These are phyloP conservation scores for Phyllostomus hastatus DNA, from an alignment of 2,113 vertebrate genomes.

Conservation along the genomic window DNA sequence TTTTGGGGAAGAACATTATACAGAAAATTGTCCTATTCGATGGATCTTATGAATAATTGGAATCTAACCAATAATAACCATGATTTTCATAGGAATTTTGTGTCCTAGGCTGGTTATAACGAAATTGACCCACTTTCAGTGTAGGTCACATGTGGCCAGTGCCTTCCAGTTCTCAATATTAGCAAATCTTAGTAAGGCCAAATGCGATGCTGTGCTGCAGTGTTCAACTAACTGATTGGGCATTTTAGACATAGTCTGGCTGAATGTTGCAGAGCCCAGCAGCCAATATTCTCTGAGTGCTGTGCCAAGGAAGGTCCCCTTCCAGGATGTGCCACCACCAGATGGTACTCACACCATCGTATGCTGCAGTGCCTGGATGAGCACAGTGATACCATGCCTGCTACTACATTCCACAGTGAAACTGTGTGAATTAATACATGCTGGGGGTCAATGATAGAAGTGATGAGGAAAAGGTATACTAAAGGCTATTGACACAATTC, in stretches of 20 bases:
- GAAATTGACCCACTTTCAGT: background rate
- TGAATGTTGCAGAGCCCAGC: constrained; percentile 4
- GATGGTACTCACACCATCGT: constrained; percentile 36
- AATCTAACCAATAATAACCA: constrained; percentile 1
- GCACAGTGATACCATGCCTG: background rate
- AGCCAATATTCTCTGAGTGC: constrained; percentile 22
- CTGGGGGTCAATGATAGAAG: background rate
- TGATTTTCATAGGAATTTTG: background rate
- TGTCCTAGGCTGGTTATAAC: background rate
- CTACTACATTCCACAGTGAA: background rate
- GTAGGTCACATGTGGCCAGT: constrained; percentile 13
- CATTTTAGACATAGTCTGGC: constrained; percentile 11
- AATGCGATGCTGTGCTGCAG: background rate
- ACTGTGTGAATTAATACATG: background rate
- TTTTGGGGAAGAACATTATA: background rate
- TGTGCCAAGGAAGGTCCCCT: constrained; percentile 28
- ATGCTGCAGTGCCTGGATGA: background rate
- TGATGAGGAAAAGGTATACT: background rate
- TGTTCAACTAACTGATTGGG: background rate
- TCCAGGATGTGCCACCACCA: constrained; percentile 1
- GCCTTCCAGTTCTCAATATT: constrained; percentile 17
- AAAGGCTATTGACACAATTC: background rate
- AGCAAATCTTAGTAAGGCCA: constrained; percentile 46
- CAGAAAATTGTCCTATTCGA: background rate
- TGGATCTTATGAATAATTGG: constrained; percentile 22